These are phyloP conservation scores for Zhengitettix transpicula DNA, from an alignment of 2,888 invertebrate genomes.

Conservation along the genomic window DNA sequence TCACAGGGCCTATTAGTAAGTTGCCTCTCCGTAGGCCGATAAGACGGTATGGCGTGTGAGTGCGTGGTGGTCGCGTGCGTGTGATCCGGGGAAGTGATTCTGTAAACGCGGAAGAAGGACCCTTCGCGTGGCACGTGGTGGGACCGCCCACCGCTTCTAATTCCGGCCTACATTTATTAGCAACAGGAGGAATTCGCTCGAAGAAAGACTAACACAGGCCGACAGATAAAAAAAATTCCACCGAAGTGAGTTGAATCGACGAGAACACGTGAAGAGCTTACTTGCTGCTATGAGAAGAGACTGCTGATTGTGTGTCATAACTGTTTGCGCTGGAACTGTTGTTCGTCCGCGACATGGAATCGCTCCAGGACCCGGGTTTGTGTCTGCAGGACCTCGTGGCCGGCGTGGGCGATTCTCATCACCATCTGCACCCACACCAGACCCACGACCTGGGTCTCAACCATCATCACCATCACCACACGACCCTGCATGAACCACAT, in stretches of 20 bases:
- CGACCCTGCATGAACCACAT: conserved; percentile 30
- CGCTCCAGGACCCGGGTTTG: conserved; percentile 49
- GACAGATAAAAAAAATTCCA: too few species aligned
- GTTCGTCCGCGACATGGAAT: conserved; percentile 38
- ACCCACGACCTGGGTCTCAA: conserved; percentile 37
- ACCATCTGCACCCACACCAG: conserved; percentile 35
- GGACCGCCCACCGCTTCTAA: background rate
- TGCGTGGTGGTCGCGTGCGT: background rate
- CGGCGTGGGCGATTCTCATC: conserved; percentile 25
- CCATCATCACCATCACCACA: conserved; percentile 26
- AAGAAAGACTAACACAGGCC: too few species aligned
- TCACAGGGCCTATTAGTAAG: conserved; percentile 9
- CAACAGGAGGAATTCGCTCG: too few species aligned
- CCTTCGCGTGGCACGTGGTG: background rate
- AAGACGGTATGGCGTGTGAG: background rate
- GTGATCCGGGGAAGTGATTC: too few species aligned
- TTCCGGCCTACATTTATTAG: too few species aligned
- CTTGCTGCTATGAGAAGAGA: too few species aligned
- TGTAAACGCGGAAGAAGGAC: background rate
- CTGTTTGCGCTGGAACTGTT: conserved; percentile 11
- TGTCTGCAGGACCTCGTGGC: conserved; percentile 59
- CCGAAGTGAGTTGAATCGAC: too few species aligned
- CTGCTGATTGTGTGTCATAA: too few species aligned
- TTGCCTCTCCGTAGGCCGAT: background rate
- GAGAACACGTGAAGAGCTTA: too few species aligned